Evolutionary conservation across 2,113 vertebrate species (phyloP), one percentile per base, ranked within the genome.

Genomic region (Emydocephalus ijimae): DNA sequence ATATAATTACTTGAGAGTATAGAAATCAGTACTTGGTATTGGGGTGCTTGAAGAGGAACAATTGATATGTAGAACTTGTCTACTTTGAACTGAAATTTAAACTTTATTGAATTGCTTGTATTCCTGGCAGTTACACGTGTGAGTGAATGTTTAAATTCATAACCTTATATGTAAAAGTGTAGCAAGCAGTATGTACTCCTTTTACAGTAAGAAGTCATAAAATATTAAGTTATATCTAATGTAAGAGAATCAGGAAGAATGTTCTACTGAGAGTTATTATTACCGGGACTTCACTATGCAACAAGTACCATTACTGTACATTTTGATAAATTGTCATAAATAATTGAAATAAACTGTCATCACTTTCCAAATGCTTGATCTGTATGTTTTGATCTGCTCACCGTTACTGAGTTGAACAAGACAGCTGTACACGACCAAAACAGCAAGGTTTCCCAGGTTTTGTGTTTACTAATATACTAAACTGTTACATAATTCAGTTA

Each of bases 321-420:
- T 97, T 95, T 95, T 94, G 93, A 96, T 95, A 95, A 96, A 97
- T 97, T 97, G 94, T 95, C 95, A 90, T 93, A 87, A 91, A 96
- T 92, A 94, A 96, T 93, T 96, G 94, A 97, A 96, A 96, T 94
- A 96, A 96, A 95, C 87, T 92, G 93, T 93, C 69, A 43, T 93
- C 43, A 85, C 23, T 86, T 96, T 95, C 95, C 93, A 95, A 94
- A 94, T 91, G 56, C 92, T 57, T 95, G 90, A 95, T 95, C 94
- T 94, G 94, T 96, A 89, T 89, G 10, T 90, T 91, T 92, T 92
- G 50, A 52, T 54, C 57, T 92, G 91, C 96, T 96, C 91, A 90
- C 55, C 88, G 94, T 96, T 95, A 96, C 94, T 96, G 94, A 95
- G 90, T 92, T 45, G 91, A 91, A 92, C 94, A 86, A 61, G n/a